Conservation (phyloP, 2,113 vertebrate species). For the Ornithorhynchus anatinus region DNA sequence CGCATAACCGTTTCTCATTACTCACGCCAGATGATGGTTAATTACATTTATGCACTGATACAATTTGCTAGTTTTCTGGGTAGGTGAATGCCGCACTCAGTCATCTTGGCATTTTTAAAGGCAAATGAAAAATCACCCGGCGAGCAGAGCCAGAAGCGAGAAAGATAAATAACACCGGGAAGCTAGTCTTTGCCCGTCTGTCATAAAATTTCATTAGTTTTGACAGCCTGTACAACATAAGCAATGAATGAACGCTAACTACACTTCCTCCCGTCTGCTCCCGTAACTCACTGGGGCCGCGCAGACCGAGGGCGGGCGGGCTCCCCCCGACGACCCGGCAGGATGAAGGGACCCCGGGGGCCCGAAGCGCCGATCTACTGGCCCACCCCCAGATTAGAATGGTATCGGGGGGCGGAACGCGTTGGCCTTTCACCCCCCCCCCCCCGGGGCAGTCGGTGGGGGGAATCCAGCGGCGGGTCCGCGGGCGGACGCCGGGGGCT, state of each 20-base stretch:
- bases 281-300: slow-evolving; percentile 26
- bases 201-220: slow-evolving; percentile 73
- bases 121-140: slow-evolving; percentile 66
- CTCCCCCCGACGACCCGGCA: neutral
- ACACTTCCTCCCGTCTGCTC: slow-evolving; percentile 49
- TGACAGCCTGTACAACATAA: slow-evolving; percentile 70
- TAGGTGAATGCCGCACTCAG: slow-evolving; percentile 70
- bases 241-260: slow-evolving; percentile 68
- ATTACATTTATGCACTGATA: slow-evolving; percentile 81
- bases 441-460: accelerated
- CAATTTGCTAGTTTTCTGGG: slow-evolving; percentile 79
- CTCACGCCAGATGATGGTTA: slow-evolving; percentile 72
- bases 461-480: neutral
- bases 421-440: neutral
- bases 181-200: slow-evolving; percentile 64
- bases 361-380: neutral
- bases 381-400: neutral
- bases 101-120: slow-evolving; percentile 82
- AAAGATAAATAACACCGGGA: slow-evolving; percentile 73
- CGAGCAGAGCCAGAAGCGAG: slow-evolving; percentile 49
- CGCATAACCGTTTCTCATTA: slow-evolving; percentile 70
- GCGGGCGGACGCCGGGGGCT: neutral
- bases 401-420: neutral
- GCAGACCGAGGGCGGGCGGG: neutral
- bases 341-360: neutral